These are phyloP conservation scores for Coreius guichenoti DNA, from an alignment of 2,797 vertebrate species.

Conservation along the genomic window DNA sequence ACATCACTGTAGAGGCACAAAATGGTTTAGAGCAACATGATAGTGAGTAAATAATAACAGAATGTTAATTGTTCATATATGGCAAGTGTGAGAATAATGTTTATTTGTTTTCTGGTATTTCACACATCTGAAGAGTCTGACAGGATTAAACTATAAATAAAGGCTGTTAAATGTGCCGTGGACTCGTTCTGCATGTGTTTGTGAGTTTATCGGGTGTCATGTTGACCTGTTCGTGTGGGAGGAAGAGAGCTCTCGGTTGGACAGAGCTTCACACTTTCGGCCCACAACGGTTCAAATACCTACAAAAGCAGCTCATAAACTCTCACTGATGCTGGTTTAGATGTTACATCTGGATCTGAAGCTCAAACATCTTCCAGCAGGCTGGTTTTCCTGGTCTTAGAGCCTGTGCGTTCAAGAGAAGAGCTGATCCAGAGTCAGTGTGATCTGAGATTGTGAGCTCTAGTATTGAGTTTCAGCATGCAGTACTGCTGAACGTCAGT, in stretches of 20 bases:
- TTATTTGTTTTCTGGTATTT: not conserved
- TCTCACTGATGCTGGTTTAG: not conserved
- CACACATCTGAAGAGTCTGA: not conserved
- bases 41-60: not conserved
- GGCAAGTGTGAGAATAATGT: not conserved
- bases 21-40: not conserved
- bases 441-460: not conserved
- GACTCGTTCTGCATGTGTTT: not conserved
- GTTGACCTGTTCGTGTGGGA: slow-evolving; percentile 14
- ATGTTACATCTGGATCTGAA: not conserved
- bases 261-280: slow-evolving; percentile 20
- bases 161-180: not conserved
- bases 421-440: not conserved
- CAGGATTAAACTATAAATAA: not conserved
- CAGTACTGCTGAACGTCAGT: not conserved
- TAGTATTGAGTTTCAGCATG: not conserved
- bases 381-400: not conserved
- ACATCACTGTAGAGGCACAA: not conserved
- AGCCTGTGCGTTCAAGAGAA: not conserved
- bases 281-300: slow-evolving; percentile 22
- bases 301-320: slow-evolving; percentile 12
- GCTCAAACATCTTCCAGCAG: not conserved
- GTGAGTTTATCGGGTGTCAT: slow-evolving; percentile 1
- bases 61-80: not conserved
- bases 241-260: slow-evolving; percentile 21